Evolutionary conservation across 2,797 vertebrate species (phyloP), one percentile per base, ranked within the genome.

Genomic region (Geotria australis): DNA sequence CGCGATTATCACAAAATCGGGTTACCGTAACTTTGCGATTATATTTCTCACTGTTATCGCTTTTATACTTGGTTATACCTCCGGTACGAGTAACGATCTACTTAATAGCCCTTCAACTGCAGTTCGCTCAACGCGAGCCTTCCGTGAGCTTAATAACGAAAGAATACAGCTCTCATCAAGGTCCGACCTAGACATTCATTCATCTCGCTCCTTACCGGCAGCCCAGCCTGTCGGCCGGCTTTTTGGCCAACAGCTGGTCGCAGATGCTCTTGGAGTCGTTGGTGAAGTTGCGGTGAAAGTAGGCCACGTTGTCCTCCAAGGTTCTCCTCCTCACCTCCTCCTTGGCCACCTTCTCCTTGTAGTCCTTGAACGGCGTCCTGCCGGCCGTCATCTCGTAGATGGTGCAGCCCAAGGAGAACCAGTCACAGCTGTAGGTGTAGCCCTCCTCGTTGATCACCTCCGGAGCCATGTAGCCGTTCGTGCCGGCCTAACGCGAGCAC

Each of bases 351-450:
- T 89, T 88, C 62, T 81, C 78, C 70, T 91, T 89, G 69, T 68
- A 79, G 69, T 74, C 73, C 72, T 78, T 86, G 67, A 93, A 95
- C 2, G 88, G 80, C 11, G 85, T 91, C 68, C 83, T 74, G 24
- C 77, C 85, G 5, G 83, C 80, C 62, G 94, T 67, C 83, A 91
- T 93, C 68, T 95, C 85, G 58, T 85, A 93, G 68, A 94, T 83
- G 65, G 79, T 84, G 69, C 80, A 82, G 10, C 89, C 89, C 72
- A 91, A 70, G 14, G 84, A 77, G 75, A 88, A 93, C 85, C 86
- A 96, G 72, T 93, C 85, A 71, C 84, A 83, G 0, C 84, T 77
- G 15, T 79, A 79, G 67, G 75, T 71, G 70, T 94, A 96, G 2
- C 70, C 73, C 10, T 70, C 77, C 12, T 86, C 82, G 48, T 59